Conservation (phyloP, 2,797 vertebrate species). For the Gorsachius magnificus region DNA sequence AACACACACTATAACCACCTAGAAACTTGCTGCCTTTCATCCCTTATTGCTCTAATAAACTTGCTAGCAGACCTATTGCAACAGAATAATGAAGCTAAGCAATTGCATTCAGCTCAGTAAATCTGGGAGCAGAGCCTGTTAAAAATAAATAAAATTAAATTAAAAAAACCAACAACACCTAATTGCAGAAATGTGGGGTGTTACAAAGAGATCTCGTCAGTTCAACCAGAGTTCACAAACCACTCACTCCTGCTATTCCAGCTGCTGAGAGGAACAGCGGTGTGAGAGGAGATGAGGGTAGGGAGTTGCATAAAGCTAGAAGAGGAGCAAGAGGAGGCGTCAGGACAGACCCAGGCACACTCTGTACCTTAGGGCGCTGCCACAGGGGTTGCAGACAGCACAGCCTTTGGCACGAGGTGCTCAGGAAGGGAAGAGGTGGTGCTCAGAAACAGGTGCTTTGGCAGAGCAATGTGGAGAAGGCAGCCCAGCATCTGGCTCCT, state of each 20-base stretch:
- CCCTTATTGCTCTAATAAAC: conserved; percentile 63
- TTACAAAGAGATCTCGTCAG: conserved; percentile 20
- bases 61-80: conserved; percentile 42
- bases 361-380: background rate
- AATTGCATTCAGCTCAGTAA: conserved; percentile 49
- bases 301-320: background rate
- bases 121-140: conserved; percentile 28
- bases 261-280: background rate
- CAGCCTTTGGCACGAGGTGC: background rate
- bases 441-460: background rate
- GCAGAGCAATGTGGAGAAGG: background rate
- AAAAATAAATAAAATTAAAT: conserved; percentile 61
- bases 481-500: background rate
- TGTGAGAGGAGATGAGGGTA: background rate
- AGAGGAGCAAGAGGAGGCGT: background rate
- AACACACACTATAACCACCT: conserved; percentile 35
- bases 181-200: conserved; percentile 25
- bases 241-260: background rate
- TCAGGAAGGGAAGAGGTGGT: background rate
- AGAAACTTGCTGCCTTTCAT: conserved; percentile 55
- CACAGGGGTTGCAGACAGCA: background rate
- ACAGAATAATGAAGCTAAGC: conserved; percentile 60
- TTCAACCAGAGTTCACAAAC: conserved; percentile 55
- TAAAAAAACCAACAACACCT: background rate
- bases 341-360: background rate